Evolutionary conservation across 1,140 invertebrate genomes (phyloP).

Genomic region (Littorina saxatilis): DNA sequence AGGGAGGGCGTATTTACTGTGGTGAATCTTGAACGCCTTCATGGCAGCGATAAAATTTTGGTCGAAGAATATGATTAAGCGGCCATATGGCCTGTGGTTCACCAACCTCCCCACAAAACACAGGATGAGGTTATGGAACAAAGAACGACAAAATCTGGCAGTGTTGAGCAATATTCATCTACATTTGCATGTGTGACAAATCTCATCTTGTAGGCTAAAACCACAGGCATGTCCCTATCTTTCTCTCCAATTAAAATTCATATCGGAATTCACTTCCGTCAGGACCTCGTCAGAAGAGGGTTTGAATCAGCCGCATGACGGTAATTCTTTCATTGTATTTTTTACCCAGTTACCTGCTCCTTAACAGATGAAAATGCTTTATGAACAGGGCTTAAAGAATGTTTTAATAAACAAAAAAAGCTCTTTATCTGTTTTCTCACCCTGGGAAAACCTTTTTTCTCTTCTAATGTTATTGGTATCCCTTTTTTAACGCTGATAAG

Average conservation of each 20-base stretch:
- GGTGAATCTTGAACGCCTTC: conserved; percentile 27
- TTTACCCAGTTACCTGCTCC: no score
- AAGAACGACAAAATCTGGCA: conserved; percentile 9
- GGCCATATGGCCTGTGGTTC: conserved; percentile 48
- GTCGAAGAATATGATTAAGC: conserved; percentile 14
- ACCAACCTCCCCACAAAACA: conserved; percentile 21
- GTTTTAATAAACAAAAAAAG: no score
- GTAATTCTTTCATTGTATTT: neutral
- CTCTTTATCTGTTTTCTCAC: no score
- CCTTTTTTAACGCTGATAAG: no score
- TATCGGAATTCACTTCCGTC: neutral
- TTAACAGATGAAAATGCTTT: no score
- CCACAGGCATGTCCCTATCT: neutral
- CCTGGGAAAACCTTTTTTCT: no score
- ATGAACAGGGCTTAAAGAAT: no score
- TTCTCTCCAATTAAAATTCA: no score
- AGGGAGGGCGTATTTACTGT: conserved; percentile 22
- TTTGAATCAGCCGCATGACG: neutral
- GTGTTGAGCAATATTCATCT: neutral
- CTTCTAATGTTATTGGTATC: no score
- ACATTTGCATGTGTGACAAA: conserved; percentile 16
- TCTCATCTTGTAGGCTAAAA: neutral
- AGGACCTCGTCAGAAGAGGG: neutral
- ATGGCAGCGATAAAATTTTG: conserved; percentile 24
- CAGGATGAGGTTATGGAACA: neutral